Evolutionary conservation across 2,888 invertebrate genomes (phyloP).

Genomic region (Andrena dorsata): DNA sequence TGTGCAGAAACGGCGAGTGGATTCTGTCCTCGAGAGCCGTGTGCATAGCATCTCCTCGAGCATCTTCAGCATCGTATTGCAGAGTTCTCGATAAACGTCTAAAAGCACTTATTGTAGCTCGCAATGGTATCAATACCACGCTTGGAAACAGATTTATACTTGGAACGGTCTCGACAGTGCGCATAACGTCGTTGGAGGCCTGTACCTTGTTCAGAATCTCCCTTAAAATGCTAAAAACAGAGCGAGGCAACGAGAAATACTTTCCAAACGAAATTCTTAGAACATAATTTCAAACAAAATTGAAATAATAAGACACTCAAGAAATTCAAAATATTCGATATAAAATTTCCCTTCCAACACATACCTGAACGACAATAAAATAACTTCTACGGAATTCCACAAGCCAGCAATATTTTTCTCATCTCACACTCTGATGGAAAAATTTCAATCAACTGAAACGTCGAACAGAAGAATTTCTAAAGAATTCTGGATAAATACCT

Average conservation of each 20-base stretch:
- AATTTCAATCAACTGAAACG: too few relatives aligned
- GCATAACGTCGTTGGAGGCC: too few relatives aligned
- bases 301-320: too few relatives aligned
- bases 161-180: neutral
- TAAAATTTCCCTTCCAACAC: too few relatives aligned
- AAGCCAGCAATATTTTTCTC: too few relatives aligned
- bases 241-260: neutral
- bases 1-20: neutral
- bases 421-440: too few relatives aligned
- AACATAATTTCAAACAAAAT: too few relatives aligned
- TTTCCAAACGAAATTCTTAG: neutral
- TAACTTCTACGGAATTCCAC: too few relatives aligned
- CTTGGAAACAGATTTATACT: constrained; percentile 5
- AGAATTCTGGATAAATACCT: too few relatives aligned
- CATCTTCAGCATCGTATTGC: constrained; percentile 1
- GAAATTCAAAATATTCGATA: too few relatives aligned
- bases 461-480: too few relatives aligned
- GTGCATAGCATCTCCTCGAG: neutral
- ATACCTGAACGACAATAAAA: too few relatives aligned
- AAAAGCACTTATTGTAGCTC: constrained; percentile 6
- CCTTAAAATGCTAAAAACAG: neutral
- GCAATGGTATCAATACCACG: neutral
- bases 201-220: neutral
- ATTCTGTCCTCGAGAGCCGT: neutral
- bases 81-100: constrained; percentile 9